phyloP scores from a whole-genome alignment of 2,113 vertebrate species.

The Paedocypris sp. region DNA sequence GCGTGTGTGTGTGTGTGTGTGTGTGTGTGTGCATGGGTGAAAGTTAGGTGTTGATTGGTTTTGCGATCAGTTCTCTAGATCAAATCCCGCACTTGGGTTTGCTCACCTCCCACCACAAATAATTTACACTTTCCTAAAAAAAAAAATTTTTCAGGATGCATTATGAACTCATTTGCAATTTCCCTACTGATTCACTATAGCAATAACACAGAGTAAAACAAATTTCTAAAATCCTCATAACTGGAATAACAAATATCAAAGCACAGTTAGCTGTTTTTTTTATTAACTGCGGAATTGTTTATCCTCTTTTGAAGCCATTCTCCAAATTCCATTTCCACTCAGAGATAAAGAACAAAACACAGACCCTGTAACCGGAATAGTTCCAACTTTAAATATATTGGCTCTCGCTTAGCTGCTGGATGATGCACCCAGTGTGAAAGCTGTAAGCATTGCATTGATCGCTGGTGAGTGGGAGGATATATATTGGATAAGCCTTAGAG shows the following conservation, averaged over 20 bases:
- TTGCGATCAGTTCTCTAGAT: too few species aligned
- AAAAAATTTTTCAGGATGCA: too few species aligned
- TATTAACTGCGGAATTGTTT: background rate
- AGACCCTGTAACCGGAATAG: background rate
- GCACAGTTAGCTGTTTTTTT: background rate
- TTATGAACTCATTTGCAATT: too few species aligned
- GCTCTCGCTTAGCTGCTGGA: background rate
- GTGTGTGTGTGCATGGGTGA: too few species aligned
- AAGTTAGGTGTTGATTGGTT: too few species aligned
- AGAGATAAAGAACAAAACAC: background rate
- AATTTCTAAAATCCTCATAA: too few species aligned
- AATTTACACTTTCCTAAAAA: slow-evolving; percentile 9
- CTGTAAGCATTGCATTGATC: background rate
- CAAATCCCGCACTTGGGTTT: too few species aligned
- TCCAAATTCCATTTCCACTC: background rate
- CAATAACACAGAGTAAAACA: too few species aligned
- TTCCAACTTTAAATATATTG: background rate
- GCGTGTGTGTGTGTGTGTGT: too few species aligned
- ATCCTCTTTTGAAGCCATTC: background rate
- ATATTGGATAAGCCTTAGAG: slow-evolving; percentile 6
- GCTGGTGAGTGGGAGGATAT: slow-evolving; percentile 9
- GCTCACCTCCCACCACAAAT: too few species aligned
- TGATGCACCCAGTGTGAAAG: background rate
- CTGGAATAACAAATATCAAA: too few species aligned
- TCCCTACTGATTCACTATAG: too few species aligned